phyloP scores from a whole-genome alignment of 1,140 invertebrate species.

The Macrobrachium rosenbergii region DNA sequence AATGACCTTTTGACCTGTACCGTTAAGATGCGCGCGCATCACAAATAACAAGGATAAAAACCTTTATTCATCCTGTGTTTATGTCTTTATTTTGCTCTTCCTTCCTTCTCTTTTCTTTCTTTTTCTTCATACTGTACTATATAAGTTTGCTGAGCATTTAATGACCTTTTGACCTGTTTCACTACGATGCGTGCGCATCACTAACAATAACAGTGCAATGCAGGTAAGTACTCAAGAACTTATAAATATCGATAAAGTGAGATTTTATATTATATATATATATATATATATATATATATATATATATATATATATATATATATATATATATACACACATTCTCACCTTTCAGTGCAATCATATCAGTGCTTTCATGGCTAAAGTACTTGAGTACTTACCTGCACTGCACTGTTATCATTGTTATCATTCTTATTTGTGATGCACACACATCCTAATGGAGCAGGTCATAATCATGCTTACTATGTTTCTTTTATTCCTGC shows the following conservation, averaged over 20 bases:
- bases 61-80: too few relatives aligned
- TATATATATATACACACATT: neutral
- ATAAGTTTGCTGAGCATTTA: too few relatives aligned
- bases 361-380: neutral
- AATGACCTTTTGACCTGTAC: too few relatives aligned
- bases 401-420: neutral
- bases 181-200: neutral
- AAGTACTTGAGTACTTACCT: neutral
- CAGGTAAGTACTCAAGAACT: neutral
- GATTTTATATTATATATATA: neutral
- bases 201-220: neutral
- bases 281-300: conserved; percentile 22
- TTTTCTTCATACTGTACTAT: too few relatives aligned
- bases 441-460: neutral
- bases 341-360: too few relatives aligned
- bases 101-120: too few relatives aligned
- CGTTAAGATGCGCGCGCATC: neutral
- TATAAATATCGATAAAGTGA: too few relatives aligned
- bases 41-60: too few relatives aligned
- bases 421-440: neutral
- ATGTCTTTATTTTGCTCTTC: too few relatives aligned
- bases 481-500: too few relatives aligned
- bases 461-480: too few relatives aligned
- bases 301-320: conserved; percentile 22
- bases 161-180: too few relatives aligned